Evolutionary conservation across 2,888 invertebrate genomes (phyloP), one percentile per base, ranked within the genome.

Genomic region (Luperina nickerlii): DNA sequence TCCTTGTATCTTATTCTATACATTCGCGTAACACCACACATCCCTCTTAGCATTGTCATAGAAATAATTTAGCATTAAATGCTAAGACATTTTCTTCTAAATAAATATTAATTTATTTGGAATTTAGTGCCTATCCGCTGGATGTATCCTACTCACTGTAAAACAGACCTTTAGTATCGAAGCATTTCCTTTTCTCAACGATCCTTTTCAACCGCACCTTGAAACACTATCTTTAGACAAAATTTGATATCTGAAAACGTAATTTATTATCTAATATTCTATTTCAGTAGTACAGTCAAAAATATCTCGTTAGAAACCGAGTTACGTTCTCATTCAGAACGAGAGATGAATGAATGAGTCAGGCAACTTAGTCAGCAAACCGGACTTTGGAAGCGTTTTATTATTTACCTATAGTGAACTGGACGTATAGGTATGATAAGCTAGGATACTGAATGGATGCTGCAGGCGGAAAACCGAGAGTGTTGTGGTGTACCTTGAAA

Each of bases 271-370:
- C 62, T 79, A 83, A 87, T 82, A 87, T 85, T 80, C 48, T 65
- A 74, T 86, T 85, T 76, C 77, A 87, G 75, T 87, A 82, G 79
- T 78, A 57, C 38, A 62, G 66, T 63, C 63, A 54, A 88, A 83
- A 90, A 82, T 86, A 81, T 89, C 86, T 48, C 51, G 70, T 87
- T 84, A 75, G 85, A 73, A 78, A 63, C 91, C 87, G 89, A 87
- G 45, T 66, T 88, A 88, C 77, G 85, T 76, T 90, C 90, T 85
- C 91, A 92, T 92, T 92, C 89, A 91, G 63, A 57, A 80, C 54
- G 80, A 57, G 84, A 65, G 90, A 91, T 93, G 92, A 92, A 92
- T 92, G 91, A 91, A 82, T 94, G 92, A 94, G 74, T 77, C 68
- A 83, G 42, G 20, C 1, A 78, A 8, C 15, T 83, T 48, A 81